Evolutionary conservation across 2,888 invertebrate genomes (phyloP), one percentile per base, ranked within the genome.

Genomic region (Trichopoda pennipes): DNA sequence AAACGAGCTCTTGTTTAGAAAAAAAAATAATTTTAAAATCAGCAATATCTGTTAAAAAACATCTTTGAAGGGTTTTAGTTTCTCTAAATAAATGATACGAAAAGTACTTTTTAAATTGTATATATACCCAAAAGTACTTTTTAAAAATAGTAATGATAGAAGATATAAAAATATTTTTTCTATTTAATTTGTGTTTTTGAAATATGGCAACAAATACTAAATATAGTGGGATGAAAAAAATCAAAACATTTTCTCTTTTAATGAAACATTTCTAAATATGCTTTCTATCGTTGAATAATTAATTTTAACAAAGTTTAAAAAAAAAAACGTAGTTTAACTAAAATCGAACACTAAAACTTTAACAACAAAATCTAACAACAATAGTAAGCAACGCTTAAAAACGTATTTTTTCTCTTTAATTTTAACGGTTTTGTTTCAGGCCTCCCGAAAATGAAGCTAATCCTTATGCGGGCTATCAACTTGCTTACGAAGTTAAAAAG

Each of bases 401-500:
- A 68, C 74, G 82, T 76, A 73, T 61, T 81, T 77, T 80, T 84
- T 80, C 83, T 84, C 77, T 83, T 85, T 74, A 84, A 84, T 87
- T 78, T 79, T 82, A 86, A 89, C 87, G 87, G 89, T 90, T 88
- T 90, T 88, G 89, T 96, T 96, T 94, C 96, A 97, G 96, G 96
- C 94, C 94, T 93, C 93, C 94, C 92, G 95, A 94, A 91, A 96
- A 93, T 93, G 95, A 97, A 94, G 96, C 97, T 94, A 95, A 95
- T 93, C 95, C 96, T 94, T 97, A 97, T 94, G 96, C 97, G 94
- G 97, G 97, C 94, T 97, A 97, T 94, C 98, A 98, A 94, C 97
- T 98, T 93, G 98, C 98, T 94, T 98, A 98, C 95, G 98, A 98
- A 97, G 98, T 98, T 94, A 98, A 98, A 96, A 98, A 98, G 94